Base-by-base conservation (phyloP, 2,113 vertebrate genomes). In the Ia io region DNA sequence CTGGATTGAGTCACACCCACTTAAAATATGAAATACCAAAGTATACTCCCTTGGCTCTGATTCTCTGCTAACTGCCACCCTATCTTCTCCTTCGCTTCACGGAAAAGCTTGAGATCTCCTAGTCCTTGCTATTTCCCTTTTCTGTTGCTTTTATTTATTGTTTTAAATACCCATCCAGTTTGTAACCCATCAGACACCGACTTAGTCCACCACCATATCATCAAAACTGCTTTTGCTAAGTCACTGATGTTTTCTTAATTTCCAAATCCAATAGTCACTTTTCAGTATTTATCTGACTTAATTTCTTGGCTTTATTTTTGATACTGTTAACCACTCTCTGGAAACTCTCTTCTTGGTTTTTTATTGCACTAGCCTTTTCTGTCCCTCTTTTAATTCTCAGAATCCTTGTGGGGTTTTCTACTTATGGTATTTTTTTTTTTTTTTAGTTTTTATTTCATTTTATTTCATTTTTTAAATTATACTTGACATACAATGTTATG, bases 271-370 rank as follows among this genome's bases (percentile, higher is more conserved):
- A 5, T 14, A 16, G 47, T 91, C 23, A 70, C 6, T 93, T 74
- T 84, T 79, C 59, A 92, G 9, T 63, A 37, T 82, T 90, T 90
- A 17, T 67, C 51, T 90, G 65, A 17, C 7, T 59, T 65, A 40
- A 49, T 32, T 82, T 49, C 49, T 90, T 88, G 88, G 13, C 32
- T 88, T 87, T 93, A 56, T 88, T 96, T 92, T 94, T 93, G 35
- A 84, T 65, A 79, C 12, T 53, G 30, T 73, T 65, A 84, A 61
- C 4, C 28, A 59, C 56, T 91, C 35, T 42, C 18, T 77, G 37
- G 69, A 91, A 88, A 49, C 35, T 49, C 30, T 70, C 10, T 84
- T 59, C 17, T 73, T 94, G 32, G 1, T 59, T 9, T 79, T 67
- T 73, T 87, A 65, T 63, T 73, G 47, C 42, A 18, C 10, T 84